Evolutionary conservation across 2,888 invertebrate genomes (phyloP), one percentile per base, ranked within the genome.

Genomic region (Chironomus tentans): DNA sequence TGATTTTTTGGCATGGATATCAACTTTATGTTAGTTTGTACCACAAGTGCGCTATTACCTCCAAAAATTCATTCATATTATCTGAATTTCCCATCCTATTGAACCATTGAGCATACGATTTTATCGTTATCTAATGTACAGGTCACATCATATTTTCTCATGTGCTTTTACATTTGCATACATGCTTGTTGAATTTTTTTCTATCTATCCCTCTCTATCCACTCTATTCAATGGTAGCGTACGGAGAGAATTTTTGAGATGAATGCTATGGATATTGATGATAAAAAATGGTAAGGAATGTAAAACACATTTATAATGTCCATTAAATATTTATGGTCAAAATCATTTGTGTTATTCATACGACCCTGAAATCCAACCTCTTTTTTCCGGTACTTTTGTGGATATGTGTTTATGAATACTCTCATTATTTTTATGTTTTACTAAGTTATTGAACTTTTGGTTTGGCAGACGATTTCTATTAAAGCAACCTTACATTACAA

Each of bases 321-420:
- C 71, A 71, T 71, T 71, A 71, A 71, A 71, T 56, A 71, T 71
- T 71, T 71, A 71, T 71, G 71, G 56, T 71, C 71, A 47, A 56
- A 71, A 28, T 71, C 71, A 47, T 71, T 21, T 65, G 65, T 65
- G 65, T 65, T 65, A 65, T 65, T 65, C 65, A 68, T 28, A 68
- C 46, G 65, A 65, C 65, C 65, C 65, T 65, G 65, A 65, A 65
- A 21, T 12, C 5, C 15, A 13, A n/a, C 50, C 15, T n/a, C 68
- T 68, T 38, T 46, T 2, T 68, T 62, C 5, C 46, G 28, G 28
- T 68, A 15, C 15, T 28, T 28, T n/a, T 13, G 38, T 5, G 21
- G 38, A 38, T 38, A 10, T 38, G 10, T 38, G 1, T 10, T n/a
- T n/a, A n/a, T n/a, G n/a, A n/a, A n/a, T n/a, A 10, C 38, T 10